Evolutionary conservation across 2,113 vertebrate species (phyloP), one percentile per base, ranked within the genome.

Genomic region (Cephalopterus ornatus): DNA sequence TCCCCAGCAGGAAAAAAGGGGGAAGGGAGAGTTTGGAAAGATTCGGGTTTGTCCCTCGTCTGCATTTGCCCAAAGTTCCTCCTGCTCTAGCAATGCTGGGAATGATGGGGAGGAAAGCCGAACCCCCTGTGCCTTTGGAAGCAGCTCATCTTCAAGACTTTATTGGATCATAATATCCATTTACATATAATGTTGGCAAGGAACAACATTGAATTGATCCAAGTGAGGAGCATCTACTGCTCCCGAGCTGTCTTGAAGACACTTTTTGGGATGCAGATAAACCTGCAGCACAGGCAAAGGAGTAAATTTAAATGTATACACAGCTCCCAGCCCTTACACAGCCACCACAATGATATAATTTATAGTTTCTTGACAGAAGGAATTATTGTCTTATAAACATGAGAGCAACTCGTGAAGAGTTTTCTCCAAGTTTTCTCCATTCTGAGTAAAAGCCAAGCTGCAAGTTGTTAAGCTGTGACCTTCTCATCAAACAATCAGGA

Each of bases 261-360:
- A 33, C 82, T 5, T 65, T 88, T 27, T 22, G 22, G 20, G 58
- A 4, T 5, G 17, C 7, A 26, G 26, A 10, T 4, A 32, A 28
- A 76, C 14, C 68, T 72, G 72, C 33, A 30, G 37, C 41, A 20
- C 14, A n/a, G 12, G 15, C 61, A 11, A 41, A 52, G 42, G 44
- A 24, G 17, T 8, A 55, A 85, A 82, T 5, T 14, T 15, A 68
- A 26, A 50, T 6, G 3, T 8, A 2, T 10, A 0, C 4, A 12
- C 20, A 21, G 6, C 7, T 82, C 23, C 6, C 4, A 8, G 50
- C 4, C 14, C 68, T 71, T 12, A 4, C 9, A 22, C 12, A 8
- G 21, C 8, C 3, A 0, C 15, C 0, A 0, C 2, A 10, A 7
- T 1, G 22, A 28, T 37, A 50, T 23, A 33, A 85, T 12, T 20